Evolutionary conservation across 2,113 vertebrate species (phyloP), one percentile per base, ranked within the genome.

Genomic region (Chlamydotis undulata): DNA sequence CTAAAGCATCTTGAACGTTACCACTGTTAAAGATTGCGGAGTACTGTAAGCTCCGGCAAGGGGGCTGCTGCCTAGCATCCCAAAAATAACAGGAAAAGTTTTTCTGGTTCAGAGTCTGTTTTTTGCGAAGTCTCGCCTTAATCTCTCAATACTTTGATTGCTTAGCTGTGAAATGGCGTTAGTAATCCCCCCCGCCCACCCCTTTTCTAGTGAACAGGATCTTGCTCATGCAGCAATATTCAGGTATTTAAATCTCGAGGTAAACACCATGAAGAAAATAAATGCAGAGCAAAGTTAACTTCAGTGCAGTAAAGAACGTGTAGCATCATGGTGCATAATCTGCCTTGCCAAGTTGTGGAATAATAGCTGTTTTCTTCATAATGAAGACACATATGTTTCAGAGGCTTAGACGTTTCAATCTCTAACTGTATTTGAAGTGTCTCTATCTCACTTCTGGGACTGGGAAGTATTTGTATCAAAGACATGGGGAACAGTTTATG

Each of bases 1-100:
- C 22, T n/a, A 2, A 60, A 47, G 24, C 21, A 15, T 10, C 29
- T 7, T 2, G 35, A 37, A 1, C 7, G 0, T 24, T 7, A 2
- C 61, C 19, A 2, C 49, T 17, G 24, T 5, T 52, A 15, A 33
- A 37, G 37, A 10, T 7, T 7, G 35, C 3, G 1, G 52, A 33
- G 70, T 4, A 1, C 35, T 26, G 37, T 12, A 9, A n/a, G 49
- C 70, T 53, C 19, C 24, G 15, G 59, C 35, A 19, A 26, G 33
- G 26, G 16, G 17, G 0, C 18, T 31, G 56, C 53, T 57, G 0
- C 41, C 22, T 33, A 1, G 6, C 4, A 12, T 14, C 10, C 60
- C 0, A 6, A 45, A 83, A 80, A 29, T 14, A 68, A 24, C 8
- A 15, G 39, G 10, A 19, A 39, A 64, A 56, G 49, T 26, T 55